Percentiles rank a stretch among this genome's conserved stretches.
Conservation (phyloP, 2,113 vertebrate species). For the Lamprotornis superbus region DNA sequence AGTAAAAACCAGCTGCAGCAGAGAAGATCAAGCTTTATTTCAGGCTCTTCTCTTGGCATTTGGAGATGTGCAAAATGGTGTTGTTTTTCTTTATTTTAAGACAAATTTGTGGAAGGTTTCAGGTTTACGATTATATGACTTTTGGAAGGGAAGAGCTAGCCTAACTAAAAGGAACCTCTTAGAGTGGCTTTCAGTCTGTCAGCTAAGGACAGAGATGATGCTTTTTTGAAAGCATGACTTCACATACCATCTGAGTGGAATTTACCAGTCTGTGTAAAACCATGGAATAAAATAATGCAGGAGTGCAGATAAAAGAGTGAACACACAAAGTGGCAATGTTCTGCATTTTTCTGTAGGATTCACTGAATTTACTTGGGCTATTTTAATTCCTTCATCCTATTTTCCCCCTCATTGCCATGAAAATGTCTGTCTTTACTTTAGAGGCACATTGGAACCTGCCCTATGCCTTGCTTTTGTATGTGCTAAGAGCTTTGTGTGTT, state of each 20-base stretch:
- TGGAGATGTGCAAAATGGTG: neutral
- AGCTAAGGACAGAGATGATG: neutral
- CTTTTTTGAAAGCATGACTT: neutral
- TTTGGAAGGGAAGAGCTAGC: neutral
- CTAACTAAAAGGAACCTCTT: neutral
- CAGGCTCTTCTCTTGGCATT: neutral
- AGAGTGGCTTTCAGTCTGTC: neutral
- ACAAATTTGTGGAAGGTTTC: neutral
- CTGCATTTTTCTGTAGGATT: neutral
- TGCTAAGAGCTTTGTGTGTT: neutral
- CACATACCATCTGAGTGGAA: neutral
- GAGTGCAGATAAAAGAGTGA: neutral
- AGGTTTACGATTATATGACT: neutral
- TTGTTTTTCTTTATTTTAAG: neutral
- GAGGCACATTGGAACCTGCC: neutral
- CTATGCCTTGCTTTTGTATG: neutral
- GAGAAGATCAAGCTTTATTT: constrained; percentile 11
- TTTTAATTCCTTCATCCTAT: neutral
- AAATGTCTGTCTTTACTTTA: neutral
- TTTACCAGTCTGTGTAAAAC: neutral
- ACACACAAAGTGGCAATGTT: accelerated
- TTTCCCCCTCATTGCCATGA: neutral
- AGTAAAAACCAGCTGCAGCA: constrained; percentile 37
- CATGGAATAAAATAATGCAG: neutral
- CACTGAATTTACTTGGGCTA: neutral